These are phyloP conservation scores for Leucophenga varia DNA, from an alignment of 1,140 invertebrate species.

Conservation along the genomic window DNA sequence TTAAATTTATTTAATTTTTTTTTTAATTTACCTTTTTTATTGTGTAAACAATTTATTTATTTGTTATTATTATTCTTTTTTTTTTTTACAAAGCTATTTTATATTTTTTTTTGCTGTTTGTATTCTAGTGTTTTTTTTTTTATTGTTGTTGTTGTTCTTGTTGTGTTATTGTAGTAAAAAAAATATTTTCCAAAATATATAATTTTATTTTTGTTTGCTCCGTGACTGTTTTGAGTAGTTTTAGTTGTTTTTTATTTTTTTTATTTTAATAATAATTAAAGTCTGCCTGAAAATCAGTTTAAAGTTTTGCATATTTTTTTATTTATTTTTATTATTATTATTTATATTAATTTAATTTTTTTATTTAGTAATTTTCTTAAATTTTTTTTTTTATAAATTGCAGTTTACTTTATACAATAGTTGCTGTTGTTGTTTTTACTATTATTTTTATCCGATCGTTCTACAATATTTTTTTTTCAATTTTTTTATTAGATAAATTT, in stretches of 20 bases:
- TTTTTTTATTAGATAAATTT: conserved; percentile 15
- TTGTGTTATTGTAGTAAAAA: too few species aligned
- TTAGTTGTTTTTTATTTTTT: conserved; percentile 4
- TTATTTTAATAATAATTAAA: conserved; percentile 10
- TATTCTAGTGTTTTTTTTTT: conserved; percentile 9
- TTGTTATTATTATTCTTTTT: conserved; percentile 45
- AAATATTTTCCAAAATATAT: too few species aligned
- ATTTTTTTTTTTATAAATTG: conserved; percentile 40
- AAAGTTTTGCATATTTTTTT: conserved; percentile 26
- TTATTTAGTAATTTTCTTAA: conserved; percentile 6
- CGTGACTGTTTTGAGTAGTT: not conserved
- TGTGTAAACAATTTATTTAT: conserved; percentile 51
- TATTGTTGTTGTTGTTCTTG: conserved; percentile 8
- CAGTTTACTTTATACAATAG: conserved; percentile 26
- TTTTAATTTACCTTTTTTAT: conserved; percentile 23
- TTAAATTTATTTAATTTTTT: conserved; percentile 38
- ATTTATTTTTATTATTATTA: conserved; percentile 22
- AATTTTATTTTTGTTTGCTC: not conserved
- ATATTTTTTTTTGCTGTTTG: conserved; percentile 15
- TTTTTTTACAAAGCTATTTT: too few species aligned
- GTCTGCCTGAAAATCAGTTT: conserved; percentile 4
- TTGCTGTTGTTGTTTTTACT: conserved; percentile 19
- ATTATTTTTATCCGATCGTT: conserved; percentile 10
- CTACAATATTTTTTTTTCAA: not conserved
- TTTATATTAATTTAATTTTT: conserved; percentile 33